Conservation (phyloP, 2,797 vertebrate genomes). For the Masticophis lateralis region DNA sequence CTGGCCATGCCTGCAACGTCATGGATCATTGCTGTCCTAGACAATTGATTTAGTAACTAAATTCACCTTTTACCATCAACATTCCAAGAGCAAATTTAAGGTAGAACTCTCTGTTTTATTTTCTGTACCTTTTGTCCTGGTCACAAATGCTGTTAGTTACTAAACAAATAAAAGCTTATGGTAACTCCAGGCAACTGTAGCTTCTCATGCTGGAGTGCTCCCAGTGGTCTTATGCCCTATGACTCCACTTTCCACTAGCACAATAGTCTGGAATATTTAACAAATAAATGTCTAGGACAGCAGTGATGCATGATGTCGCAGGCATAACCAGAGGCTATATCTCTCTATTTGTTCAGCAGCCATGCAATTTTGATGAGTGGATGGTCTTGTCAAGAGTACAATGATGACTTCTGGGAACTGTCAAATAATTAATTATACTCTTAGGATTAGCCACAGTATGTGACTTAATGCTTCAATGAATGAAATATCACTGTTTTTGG, state of each 20-base stretch:
- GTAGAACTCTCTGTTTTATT: neutral
- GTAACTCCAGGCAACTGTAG: neutral
- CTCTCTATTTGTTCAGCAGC: neutral
- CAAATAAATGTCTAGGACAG: neutral
- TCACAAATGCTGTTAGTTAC: neutral
- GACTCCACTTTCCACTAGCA: slow-evolving; percentile 13
- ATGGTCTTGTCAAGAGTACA: neutral
- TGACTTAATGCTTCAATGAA: neutral
- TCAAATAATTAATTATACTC: slow-evolving; percentile 19
- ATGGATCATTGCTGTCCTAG: neutral
- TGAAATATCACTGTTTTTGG: neutral
- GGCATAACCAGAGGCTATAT: neutral
- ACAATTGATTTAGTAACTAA: neutral
- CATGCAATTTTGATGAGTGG: neutral
- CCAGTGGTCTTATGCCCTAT: neutral
- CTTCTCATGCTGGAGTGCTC: neutral
- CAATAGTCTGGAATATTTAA: slow-evolving; percentile 1
- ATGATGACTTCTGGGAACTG: accelerated
- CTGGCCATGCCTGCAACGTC: neutral
- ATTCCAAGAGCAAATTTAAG: neutral
- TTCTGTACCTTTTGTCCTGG: neutral
- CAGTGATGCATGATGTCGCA: neutral
- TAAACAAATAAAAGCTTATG: neutral
- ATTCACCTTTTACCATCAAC: neutral
- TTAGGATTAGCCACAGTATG: slow-evolving; percentile 25